Percentiles rank a stretch among this genome's conserved stretches.
These are phyloP conservation scores for Empidonax alnorum DNA, from an alignment of 2,113 vertebrate species.

Conservation along the genomic window DNA sequence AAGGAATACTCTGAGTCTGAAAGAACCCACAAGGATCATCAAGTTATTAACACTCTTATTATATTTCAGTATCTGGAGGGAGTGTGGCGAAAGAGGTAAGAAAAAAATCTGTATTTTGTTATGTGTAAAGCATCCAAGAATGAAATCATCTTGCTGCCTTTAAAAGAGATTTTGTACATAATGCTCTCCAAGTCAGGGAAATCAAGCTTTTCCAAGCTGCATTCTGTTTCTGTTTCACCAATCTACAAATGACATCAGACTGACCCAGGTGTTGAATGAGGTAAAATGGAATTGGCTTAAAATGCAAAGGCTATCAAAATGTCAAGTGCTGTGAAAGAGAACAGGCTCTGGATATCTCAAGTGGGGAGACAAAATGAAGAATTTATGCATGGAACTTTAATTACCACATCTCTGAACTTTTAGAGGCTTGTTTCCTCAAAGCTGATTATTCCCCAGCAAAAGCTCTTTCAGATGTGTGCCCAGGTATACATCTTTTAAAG, in stretches of 20 bases:
- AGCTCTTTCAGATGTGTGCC: background rate
- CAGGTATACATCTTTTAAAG: background rate
- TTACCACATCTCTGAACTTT: background rate
- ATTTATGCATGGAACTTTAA: background rate
- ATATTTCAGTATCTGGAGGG: background rate
- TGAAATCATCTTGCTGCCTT: background rate
- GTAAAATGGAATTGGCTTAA: background rate
- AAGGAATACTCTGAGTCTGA: background rate
- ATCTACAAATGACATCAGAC: background rate
- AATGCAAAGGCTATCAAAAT: constrained; percentile 40
- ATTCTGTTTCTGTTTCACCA: background rate
- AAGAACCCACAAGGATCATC: background rate
- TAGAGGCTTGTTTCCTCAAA: background rate
- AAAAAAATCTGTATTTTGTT: background rate
- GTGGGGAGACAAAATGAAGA: background rate
- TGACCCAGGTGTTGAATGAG: background rate
- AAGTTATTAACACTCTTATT: background rate
- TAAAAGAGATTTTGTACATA: background rate
- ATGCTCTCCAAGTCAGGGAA: background rate
- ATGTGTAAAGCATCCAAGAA: background rate
- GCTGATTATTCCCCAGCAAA: background rate
- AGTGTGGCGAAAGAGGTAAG: background rate
- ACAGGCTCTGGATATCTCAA: background rate
- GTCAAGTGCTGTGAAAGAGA: constrained; percentile 31
- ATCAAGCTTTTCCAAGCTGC: background rate